These are phyloP conservation scores for Onychorhynchus coronatus DNA, from an alignment of 2,113 vertebrate genomes.

Conservation along the genomic window DNA sequence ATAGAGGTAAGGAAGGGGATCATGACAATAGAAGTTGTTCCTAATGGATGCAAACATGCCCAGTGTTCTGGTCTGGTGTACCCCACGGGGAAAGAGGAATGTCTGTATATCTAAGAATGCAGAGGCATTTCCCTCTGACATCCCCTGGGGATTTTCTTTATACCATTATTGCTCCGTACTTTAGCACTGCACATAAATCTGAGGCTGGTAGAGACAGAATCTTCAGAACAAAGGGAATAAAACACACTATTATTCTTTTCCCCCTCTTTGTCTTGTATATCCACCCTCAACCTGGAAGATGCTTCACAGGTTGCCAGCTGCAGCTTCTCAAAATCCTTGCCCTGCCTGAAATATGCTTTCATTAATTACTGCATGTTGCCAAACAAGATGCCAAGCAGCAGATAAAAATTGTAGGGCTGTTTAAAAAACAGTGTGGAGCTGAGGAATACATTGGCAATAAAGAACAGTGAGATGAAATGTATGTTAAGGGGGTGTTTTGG, in stretches of 20 bases:
- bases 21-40: accelerated
- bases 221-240: not conserved
- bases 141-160: not conserved
- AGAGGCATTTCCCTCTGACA: not conserved
- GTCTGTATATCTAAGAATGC: not conserved
- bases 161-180: not conserved
- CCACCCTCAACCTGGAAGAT: not conserved
- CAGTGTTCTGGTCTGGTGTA: accelerated
- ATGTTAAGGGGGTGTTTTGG: accelerated
- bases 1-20: constrained; percentile 84
- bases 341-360: not conserved
- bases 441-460: accelerated
- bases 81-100: not conserved
- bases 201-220: not conserved
- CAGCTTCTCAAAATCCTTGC: not conserved
- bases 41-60: not conserved
- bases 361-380: not conserved
- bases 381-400: not conserved
- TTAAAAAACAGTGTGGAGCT: not conserved
- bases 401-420: not conserved
- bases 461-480: not conserved
- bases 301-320: not conserved
- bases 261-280: not conserved
- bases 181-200: not conserved
- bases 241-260: not conserved